Percentiles rank a stretch among this genome's conserved stretches.
Evolutionary conservation across 35 echinoderm and acorn worm species (phyloP).

Genomic region (Acanthaster planci): DNA sequence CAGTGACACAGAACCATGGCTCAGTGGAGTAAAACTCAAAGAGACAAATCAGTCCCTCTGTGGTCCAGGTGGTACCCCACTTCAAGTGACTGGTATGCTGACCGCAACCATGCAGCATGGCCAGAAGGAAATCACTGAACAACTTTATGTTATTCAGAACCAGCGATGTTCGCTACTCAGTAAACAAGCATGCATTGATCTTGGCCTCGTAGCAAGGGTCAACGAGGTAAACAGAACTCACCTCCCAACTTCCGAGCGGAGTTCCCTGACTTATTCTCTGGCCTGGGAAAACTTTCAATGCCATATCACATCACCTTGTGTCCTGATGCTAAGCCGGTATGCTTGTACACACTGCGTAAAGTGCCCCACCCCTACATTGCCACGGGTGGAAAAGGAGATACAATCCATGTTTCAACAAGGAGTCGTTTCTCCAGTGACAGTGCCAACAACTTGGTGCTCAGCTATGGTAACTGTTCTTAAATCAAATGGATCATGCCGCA

Average conservation of each 20-base stretch:
- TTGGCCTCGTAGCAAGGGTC: conserved; percentile 41
- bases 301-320: conserved; percentile 40
- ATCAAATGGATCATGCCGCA: conserved; percentile 34
- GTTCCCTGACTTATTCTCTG: too few species aligned
- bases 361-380: conserved; percentile 33
- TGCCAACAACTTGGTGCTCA: conserved; percentile 66
- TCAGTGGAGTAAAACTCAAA: not conserved
- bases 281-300: conserved; percentile 46
- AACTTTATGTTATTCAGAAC: conserved; percentile 42
- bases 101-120: not conserved
- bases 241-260: not conserved
- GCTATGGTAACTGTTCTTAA: conserved; percentile 47
- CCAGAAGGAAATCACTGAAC: not conserved
- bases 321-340: conserved; percentile 28
- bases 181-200: conserved; percentile 23
- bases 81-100: not conserved
- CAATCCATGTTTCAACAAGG: conserved; percentile 38
- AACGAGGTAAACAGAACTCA: conserved; percentile 4
- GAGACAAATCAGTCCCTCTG: not conserved
- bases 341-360: conserved; percentile 34
- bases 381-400: conserved; percentile 44
- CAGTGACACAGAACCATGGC: conserved; percentile 21
- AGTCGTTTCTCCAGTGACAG: conserved; percentile 63
- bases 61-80: not conserved
- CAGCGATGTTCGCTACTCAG: conserved; percentile 41